Evolutionary conservation across 2,888 invertebrate genomes (phyloP), one percentile per base, ranked within the genome.

Genomic region (Pycnomerus fuliginosus): DNA sequence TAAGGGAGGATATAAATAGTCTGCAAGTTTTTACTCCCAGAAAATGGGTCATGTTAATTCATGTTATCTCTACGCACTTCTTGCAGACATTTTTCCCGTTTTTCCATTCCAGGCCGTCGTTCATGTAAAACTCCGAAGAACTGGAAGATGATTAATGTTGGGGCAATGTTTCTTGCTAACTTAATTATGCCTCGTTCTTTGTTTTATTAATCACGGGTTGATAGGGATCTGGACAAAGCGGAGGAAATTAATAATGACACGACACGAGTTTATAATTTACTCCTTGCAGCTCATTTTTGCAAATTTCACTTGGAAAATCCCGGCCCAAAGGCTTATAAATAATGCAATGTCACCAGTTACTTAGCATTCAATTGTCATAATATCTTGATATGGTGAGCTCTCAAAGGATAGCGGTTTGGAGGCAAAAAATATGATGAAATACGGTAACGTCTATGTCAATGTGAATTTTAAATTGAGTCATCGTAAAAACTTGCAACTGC

Each of bases 371-470:
- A 48, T 48, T 53, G 53, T 50, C 53, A 50, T 50, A 52, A 50
- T 49, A 50, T 50, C 53, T 50, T 50, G 53, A 53, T 53, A 50
- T 53, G 53, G 48, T 38, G 45, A 53, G 44, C 48, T 43, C 45
- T 4, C 3, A 42, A 24, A 40, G 37, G 36, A 42, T 32, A 33
- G 37, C 45, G 40, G 43, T 40, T 43, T 43, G 16, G 36, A 46
- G 27, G 36, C 38, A 47, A 50, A 50, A 50, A 50, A 47, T 46
- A 50, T 48, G 50, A 53, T 53, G 53, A 53, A 44, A 47, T 50
- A 50, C 53, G 50, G 48, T 53, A 53, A 53, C 48, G 53, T 53
- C 50, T 53, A 50, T 50, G 53, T 53, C 50, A 53, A 53, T 53
- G 48, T 46, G 50, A 48, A 48, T 53, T 53, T 50, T 41, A 50